phyloP scores from a whole-genome alignment of 2,888 invertebrate genomes.

The Amorpha juglandis region DNA sequence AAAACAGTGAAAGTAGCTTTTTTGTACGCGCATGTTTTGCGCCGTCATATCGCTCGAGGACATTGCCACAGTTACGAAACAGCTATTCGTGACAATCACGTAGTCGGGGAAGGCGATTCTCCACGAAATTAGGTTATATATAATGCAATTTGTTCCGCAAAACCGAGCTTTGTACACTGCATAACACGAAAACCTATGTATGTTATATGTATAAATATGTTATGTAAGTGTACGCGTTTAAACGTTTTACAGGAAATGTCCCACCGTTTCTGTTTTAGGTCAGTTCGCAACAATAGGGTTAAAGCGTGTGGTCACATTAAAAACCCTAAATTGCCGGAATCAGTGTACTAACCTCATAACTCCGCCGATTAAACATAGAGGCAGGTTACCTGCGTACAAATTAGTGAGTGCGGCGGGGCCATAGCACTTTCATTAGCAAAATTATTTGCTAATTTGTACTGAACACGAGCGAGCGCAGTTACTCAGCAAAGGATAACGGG shows the following conservation, averaged over 20 bases:
- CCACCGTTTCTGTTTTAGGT: constrained; percentile 20
- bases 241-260: constrained; percentile 1
- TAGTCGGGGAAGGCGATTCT: constrained; percentile 2
- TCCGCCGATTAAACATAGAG: constrained; percentile 44
- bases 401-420: constrained; percentile 51
- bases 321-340: constrained; percentile 46
- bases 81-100: constrained; percentile 18
- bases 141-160: constrained; percentile 17
- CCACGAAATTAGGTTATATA: constrained; percentile 7
- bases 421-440: constrained; percentile 69
- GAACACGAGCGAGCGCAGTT: constrained; percentile 61
- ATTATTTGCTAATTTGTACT: constrained; percentile 77
- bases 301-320: constrained; percentile 33
- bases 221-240: not conserved
- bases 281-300: constrained; percentile 13
- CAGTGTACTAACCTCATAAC: constrained; percentile 51
- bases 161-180: not conserved
- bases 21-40: constrained; percentile 56
- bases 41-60: constrained; percentile 55
- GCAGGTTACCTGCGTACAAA: constrained; percentile 50
- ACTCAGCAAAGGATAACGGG: constrained; percentile 46
- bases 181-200: not conserved
- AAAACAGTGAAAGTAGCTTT: constrained; percentile 32
- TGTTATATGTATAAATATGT: not conserved
- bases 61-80: constrained; percentile 56